Evolutionary conservation across 2,113 vertebrate genomes (phyloP), one percentile per base, ranked within the genome.

Genomic region (Aramus guarauna): DNA sequence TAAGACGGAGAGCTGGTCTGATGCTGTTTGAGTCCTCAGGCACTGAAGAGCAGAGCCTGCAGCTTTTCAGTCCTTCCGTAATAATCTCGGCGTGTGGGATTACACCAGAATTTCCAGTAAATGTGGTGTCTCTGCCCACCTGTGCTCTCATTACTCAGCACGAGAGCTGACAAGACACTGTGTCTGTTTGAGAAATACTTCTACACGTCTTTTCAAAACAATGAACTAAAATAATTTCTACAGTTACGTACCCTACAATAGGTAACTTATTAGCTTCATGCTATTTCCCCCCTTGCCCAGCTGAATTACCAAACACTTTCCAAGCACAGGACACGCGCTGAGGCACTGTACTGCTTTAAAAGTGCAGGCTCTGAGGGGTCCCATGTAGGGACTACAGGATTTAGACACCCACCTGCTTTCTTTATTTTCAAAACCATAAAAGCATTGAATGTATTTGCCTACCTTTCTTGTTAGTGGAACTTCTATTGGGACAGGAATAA

Each of bases 401-500:
- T 76, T 9, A 64, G 58, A 73, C 22, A 75, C 27, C 10, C 11
- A 9, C 20, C 10, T 17, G 7, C 9, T 55, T 48, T 2, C 29
- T 80, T 85, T 53, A 56, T 62, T 85, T 53, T 48, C 2, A 3
- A 85, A 88, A 52, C 12, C 47, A 59, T 26, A 36, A 63, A 85
- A 39, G 47, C 1, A 1, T 14, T 30, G 9, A 52, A 83, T 14
- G 12, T 6, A 63, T 47, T 27, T 50, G 9, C 63, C 94, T 98
- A 99, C 99, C 99, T 99, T 99, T 97, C 99, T 98, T 27, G 99
- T 99, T 29, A 99, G 98, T 1, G 99, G 99, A 90, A 99, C 99
- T 97, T 99, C 99, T 69, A 99, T 99, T 67, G 99, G 99, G 77
- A 99, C 99, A 60, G 99, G 99, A 85, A 99, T 99, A 94, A 99